Evolutionary conservation across 2,888 invertebrate species (phyloP).

Genomic region (Colletes collaris): DNA sequence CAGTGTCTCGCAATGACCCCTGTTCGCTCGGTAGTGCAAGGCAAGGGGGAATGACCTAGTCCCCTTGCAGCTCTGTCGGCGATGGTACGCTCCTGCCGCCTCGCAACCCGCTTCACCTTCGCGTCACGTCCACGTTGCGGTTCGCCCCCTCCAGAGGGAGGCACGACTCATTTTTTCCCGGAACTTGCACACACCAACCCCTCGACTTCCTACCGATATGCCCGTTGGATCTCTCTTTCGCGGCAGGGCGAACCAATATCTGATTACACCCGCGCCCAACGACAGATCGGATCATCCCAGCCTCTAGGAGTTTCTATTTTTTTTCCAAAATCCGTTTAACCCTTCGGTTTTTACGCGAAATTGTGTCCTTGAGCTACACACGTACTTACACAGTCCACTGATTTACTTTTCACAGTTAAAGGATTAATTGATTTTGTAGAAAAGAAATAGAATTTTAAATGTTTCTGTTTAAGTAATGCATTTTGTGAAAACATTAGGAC

Average conservation of each 20-base stretch:
- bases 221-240: conserved; percentile 5
- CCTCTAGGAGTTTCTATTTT: too few relatives aligned
- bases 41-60: conserved; percentile 80
- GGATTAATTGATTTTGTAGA: too few relatives aligned
- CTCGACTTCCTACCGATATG: conserved; percentile 14
- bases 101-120: conserved; percentile 59
- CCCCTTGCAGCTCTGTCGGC: conserved; percentile 59
- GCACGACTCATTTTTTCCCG: conserved; percentile 34
- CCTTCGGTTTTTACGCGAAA: too few relatives aligned
- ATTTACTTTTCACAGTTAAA: too few relatives aligned
- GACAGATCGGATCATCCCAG: too few relatives aligned
- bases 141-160: conserved; percentile 51
- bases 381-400: too few relatives aligned
- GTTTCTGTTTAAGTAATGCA: too few relatives aligned
- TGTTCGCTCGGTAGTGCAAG: conserved; percentile 70
- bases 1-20: conserved; percentile 79
- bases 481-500: too few relatives aligned
- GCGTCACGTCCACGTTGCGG: conserved; percentile 50
- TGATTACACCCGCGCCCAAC: too few relatives aligned
- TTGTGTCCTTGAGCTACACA: too few relatives aligned
- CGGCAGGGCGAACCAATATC: not conserved
- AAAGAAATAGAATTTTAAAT: too few relatives aligned
- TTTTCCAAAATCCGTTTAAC: too few relatives aligned
- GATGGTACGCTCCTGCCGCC: conserved; percentile 54
- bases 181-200: conserved; percentile 28